Percentiles rank a stretch among this genome's conserved stretches.
phyloP scores from a whole-genome alignment of 2,888 invertebrate species.

The Tyria jacobaeae region DNA sequence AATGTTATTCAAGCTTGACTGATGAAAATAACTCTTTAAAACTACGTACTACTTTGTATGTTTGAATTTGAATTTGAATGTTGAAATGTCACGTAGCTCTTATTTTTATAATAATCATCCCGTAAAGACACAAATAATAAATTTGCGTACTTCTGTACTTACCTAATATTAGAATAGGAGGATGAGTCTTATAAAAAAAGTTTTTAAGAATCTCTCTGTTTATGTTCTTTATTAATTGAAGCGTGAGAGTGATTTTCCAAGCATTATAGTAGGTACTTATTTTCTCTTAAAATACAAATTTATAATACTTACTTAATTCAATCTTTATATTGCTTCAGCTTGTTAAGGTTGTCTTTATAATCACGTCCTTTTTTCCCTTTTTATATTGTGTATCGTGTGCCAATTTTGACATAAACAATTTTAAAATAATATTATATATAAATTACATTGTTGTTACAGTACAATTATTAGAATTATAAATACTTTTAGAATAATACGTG shows the following conservation, averaged over 20 bases:
- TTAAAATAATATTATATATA: conserved; percentile 14
- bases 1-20: conserved; percentile 20
- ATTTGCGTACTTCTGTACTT: conserved; percentile 45
- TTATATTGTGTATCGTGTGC: conserved; percentile 50
- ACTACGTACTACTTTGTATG: conserved; percentile 7
- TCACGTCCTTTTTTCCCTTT: conserved; percentile 34
- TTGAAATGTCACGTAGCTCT: too few species aligned
- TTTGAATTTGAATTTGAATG: conserved; percentile 12
- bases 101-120: conserved; percentile 30
- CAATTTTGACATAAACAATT: conserved; percentile 51
- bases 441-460: conserved; percentile 51
- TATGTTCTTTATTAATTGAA: conserved; percentile 37
- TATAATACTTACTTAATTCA: conserved; percentile 41
- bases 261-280: conserved; percentile 64
- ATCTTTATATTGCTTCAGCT: conserved; percentile 51
- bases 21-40: conserved; percentile 18
- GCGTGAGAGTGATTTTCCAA: conserved; percentile 54
- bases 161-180: conserved; percentile 38
- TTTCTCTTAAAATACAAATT: conserved; percentile 44
- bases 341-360: conserved; percentile 39
- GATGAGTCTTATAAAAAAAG: conserved; percentile 29
- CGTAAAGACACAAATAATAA: conserved; percentile 29
- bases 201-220: conserved; percentile 46
- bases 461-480: conserved; percentile 65
- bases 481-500: conserved; percentile 56